Evolutionary conservation across 2,113 vertebrate species (phyloP), one percentile per base, ranked within the genome.

Genomic region (Synchiropus splendidus): DNA sequence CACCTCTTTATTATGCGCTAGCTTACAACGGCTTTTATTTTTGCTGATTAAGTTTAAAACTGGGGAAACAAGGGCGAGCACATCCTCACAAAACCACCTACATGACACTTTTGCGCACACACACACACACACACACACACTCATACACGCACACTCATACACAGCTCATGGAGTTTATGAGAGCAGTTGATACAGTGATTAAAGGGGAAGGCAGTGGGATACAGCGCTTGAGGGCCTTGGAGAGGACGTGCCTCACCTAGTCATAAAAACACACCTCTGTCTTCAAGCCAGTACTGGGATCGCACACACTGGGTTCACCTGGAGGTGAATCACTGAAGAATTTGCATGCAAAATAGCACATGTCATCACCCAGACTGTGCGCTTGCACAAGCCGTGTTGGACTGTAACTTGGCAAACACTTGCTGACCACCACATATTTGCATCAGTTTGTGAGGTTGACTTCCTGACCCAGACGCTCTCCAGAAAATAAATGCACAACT

Each of bases 31-130:
- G 70, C 74, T 76, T 82, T 85, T 80, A 76, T 83, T 86, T 87
- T 81, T 86, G 86, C 86, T 87, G 84, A 86, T 87, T 83, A 79
- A 59, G 84, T 80, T 71, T 75, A 83, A 85, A 85, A 86, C 82
- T 31, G 56, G 59, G 68, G 71, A 80, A 82, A 78, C 69, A 75
- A 68, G 63, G 67, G 83, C 81, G 78, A 76, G 80, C 78, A 69
- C 68, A 47, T 31, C 46, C 64, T 53, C 69, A 57, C 33, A 37
- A 57, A 37, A 34, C 50, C 64, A 54, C 46, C 21, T 27, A 27
- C 21, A 5, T 27, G 21, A 27, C 21, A 27, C 8, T 27, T 8
- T 8, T 8, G 8, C 21, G 8, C 55, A 41, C 58, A 40, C 48
- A 45, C 46, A 35, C 46, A 34, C 32, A 33, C 12, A 34, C 30